Base-by-base conservation (phyloP, 2,797 vertebrate species). In the Alauda arvensis region DNA sequence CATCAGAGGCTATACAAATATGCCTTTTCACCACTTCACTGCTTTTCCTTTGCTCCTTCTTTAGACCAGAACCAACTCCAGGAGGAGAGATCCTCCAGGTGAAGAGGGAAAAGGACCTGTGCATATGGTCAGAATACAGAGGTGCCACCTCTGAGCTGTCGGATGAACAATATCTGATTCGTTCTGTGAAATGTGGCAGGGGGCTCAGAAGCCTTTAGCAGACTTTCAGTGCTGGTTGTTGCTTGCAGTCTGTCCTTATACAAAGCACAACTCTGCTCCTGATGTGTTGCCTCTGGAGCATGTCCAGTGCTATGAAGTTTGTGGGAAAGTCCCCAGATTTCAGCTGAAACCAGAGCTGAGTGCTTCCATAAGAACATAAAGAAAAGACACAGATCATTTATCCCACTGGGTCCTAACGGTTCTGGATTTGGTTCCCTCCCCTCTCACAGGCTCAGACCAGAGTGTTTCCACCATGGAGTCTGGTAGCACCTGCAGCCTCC, bases 241-340 rank as follows among this genome's bases (percentile, higher is more conserved):
- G 3, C 46, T 70, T 0, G 0, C 43, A 57, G 34, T 24, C 51
- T 4, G 2, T 53, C 55, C 26, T 49, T 17, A n/a, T n/a, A 65
- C 29, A 67, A 70, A 87, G 39, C 66, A 61, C 2, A 1, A 6
- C 31, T 84, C 65, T 55, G 67, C 19, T 67, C 39, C 71, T 53
- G 29, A 57, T 3, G 0, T 0, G 0, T 4, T 57, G 15, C 17
- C 46, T 77, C 46, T 19, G 21, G 10, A 61, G 51, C 69, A 16
- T 2, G 8, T 25, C 40, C 40, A 48, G 31, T n/a, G 67, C 43
- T 62, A 45, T 12, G 21, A 55, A 40, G 18, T 55, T 28, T 20
- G 14, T 1, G 5, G 23, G 21, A 78, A 82, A 92, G 37, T 5
- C 23, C 39, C 12, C 37, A 29, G 3, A 76, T 65, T 67, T 57